Percentiles rank a stretch among this genome's conserved stretches.
Conservation (phyloP, 2,888 invertebrate species). For the Luperina testacea region DNA sequence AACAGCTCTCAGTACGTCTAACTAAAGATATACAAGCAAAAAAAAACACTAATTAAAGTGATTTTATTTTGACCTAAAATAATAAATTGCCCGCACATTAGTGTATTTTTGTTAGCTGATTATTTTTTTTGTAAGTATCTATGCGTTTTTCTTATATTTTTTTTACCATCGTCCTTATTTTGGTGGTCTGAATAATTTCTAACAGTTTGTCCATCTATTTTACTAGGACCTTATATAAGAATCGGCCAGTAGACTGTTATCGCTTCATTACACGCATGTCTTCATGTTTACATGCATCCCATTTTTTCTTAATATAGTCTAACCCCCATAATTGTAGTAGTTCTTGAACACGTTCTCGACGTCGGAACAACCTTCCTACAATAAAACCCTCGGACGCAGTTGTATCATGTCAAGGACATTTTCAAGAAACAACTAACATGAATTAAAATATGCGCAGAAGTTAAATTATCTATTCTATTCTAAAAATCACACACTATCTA, state of each 20-base stretch:
- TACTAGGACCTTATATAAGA: no score
- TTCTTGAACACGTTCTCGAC: slow-evolving; percentile 10
- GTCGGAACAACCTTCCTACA: not conserved
- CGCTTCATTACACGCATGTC: not conserved
- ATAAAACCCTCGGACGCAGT: not conserved
- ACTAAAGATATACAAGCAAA: no score
- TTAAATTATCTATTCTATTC: slow-evolving; percentile 3
- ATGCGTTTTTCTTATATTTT: no score
- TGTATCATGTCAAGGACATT: not conserved
- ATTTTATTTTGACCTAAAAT: no score
- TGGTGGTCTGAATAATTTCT: no score
- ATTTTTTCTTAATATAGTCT: not conserved
- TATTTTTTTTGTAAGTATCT: no score
- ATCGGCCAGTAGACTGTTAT: not conserved
- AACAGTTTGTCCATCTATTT: no score
- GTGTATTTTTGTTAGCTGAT: no score
- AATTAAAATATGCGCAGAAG: not conserved
- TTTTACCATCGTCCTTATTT: no score
- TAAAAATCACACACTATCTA: slow-evolving; percentile 17
- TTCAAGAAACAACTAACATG: not conserved
- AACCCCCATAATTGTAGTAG: not conserved
- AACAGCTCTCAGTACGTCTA: no score
- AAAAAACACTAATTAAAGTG: no score
- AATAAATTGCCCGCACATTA: no score
- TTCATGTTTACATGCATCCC: not conserved